Percentiles rank a stretch among this genome's conserved stretches.
Conservation (phyloP, 2,888 invertebrate genomes). For the Lamproptera curius region DNA sequence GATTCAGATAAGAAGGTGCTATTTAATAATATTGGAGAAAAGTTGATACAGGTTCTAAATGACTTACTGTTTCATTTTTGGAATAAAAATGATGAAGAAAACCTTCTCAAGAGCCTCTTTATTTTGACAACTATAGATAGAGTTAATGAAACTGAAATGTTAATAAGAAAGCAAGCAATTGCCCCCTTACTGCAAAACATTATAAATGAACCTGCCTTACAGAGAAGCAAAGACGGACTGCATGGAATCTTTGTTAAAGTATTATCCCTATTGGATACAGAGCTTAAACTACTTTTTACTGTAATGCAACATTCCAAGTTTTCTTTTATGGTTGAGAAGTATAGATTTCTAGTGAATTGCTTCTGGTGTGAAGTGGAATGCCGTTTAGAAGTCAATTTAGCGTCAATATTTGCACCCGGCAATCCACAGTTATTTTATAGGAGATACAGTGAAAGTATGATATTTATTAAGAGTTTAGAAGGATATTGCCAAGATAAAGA, state of each 20-base stretch:
- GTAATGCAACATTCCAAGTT: constrained; percentile 74
- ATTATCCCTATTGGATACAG: constrained; percentile 83
- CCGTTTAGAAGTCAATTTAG: constrained; percentile 87
- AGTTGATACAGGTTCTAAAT: constrained; percentile 55
- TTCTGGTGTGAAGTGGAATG: constrained; percentile 93
- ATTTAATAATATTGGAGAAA: constrained; percentile 51
- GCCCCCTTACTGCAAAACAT: constrained; percentile 82
- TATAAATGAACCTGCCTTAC: constrained; percentile 83
- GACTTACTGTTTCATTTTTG: constrained; percentile 75
- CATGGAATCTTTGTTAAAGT: constrained; percentile 85
- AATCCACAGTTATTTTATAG: constrained; percentile 93
- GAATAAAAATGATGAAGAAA: constrained; percentile 73
- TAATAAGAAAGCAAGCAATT: constrained; percentile 83
- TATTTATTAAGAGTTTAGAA: constrained; percentile 86
- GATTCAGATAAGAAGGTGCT: constrained; percentile 61
- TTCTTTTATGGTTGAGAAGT: constrained; percentile 57
- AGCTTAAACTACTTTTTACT: constrained; percentile 77
- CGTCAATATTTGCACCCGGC: constrained; percentile 93
- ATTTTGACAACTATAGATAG: constrained; percentile 82
- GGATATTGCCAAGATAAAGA: constrained; percentile 78
- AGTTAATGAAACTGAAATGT: constrained; percentile 83
- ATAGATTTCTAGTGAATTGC: constrained; percentile 84
- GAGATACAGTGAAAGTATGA: constrained; percentile 87
- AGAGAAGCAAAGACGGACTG: constrained; percentile 80
- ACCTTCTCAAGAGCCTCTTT: constrained; percentile 76